Evolutionary conservation across 2,113 vertebrate genomes (phyloP), one percentile per base, ranked within the genome.

Genomic region (Pavo muticus): DNA sequence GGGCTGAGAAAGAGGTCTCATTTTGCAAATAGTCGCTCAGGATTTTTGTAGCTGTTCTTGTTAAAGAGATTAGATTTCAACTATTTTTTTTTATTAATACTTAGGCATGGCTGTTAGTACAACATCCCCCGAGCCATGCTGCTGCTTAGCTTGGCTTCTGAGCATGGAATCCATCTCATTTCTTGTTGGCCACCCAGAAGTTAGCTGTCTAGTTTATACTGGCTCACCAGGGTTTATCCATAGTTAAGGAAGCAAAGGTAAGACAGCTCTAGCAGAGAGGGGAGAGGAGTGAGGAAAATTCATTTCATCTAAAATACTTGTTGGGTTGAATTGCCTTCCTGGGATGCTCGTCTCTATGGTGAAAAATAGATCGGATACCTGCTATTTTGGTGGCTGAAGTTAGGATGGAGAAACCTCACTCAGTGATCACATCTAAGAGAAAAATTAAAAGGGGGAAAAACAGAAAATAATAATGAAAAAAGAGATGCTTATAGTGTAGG

Each of bases 41-140:
- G 39, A 69, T 52, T 88, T 95, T 82, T 78, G 77, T 89, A 39
- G 11, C 47, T 87, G 52, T 48, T 61, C 50, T 39, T 0, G 0
- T 44, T 57, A 56, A 84, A 86, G 25, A 72, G 35, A 75, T 94
- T 72, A 14, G 29, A 93, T 95, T 74, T 20, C 59, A 78, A 74
- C 21, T 37, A 13, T 10, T 14, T n/a, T 61, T 14, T 40, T 57
- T 63, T 76, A 63, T 8, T 9, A 73, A 52, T 79, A 25, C n/a
- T 80, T 15, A 37, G 45, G 11, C 23, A 44, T 44, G 57, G 48
- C 52, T 37, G 14, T 74, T 70, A 78, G 16, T 47, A 6, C 29
- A 72, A 13, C 23, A 54, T 65, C 18, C 1, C 0, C 27, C 3
- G 44, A 84, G 63, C 59, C 18, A 4, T 37, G 32, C 10, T 81